Conservation (phyloP, 2,113 vertebrate species). For the Phrynocephalus versicolor region DNA sequence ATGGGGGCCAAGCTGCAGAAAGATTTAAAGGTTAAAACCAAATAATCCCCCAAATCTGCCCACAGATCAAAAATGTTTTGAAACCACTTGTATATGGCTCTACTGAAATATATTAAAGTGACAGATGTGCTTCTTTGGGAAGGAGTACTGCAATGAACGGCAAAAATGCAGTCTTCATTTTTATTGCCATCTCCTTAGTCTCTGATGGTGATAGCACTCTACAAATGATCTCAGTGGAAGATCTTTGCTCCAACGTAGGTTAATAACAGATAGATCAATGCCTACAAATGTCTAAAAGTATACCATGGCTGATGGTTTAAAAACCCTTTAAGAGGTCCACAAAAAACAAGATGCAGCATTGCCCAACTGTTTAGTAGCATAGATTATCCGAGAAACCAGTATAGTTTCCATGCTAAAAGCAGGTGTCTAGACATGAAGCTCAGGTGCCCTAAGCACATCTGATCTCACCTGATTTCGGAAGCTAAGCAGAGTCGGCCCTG, state of each 20-base stretch:
- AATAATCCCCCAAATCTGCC: neutral
- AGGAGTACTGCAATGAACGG: neutral
- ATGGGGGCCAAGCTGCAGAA: too few relatives aligned
- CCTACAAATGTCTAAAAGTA: too few relatives aligned
- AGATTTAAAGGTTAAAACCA: neutral
- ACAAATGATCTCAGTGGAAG: neutral
- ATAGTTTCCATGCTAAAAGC: too few relatives aligned
- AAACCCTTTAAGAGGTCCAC: too few relatives aligned
- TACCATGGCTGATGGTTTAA: too few relatives aligned
- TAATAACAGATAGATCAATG: neutral
- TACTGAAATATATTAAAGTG: neutral
- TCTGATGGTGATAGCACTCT: neutral
- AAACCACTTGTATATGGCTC: neutral
- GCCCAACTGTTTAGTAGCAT: too few relatives aligned
- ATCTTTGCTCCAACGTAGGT: neutral
- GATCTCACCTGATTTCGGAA: too few relatives aligned
- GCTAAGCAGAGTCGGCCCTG: too few relatives aligned
- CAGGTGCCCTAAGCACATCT: too few relatives aligned
- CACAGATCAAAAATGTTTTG: neutral
- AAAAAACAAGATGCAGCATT: too few relatives aligned
- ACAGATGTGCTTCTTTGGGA: neutral
- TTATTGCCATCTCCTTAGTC: neutral
- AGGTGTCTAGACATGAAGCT: too few relatives aligned
- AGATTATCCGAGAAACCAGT: too few relatives aligned
- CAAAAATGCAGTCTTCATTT: neutral